Conservation (phyloP, 2,113 vertebrate species). For the Pycnonotus jocosus region DNA sequence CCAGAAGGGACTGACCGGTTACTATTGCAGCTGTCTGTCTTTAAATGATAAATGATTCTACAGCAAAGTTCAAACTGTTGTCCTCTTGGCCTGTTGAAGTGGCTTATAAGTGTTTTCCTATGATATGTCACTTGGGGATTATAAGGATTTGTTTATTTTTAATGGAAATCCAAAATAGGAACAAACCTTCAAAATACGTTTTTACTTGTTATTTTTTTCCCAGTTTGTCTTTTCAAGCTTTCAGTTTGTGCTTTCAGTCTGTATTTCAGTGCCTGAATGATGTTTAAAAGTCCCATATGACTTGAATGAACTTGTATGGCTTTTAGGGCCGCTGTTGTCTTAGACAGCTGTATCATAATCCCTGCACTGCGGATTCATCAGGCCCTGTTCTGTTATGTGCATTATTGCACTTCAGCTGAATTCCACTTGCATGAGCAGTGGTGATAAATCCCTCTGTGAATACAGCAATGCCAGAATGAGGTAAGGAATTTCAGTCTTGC, state of each 20-base stretch:
- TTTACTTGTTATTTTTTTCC: neutral
- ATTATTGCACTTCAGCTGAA: neutral
- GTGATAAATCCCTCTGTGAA: neutral
- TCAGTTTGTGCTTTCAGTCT: neutral
- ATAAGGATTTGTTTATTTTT: neutral
- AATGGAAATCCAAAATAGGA: neutral
- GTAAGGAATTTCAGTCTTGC: neutral
- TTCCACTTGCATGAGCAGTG: fast-evolving
- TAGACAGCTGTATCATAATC: neutral
- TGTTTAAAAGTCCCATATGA: neutral
- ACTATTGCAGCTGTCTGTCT: neutral
- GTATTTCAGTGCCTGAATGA: neutral
- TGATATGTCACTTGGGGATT: neutral
- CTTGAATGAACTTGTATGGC: neutral
- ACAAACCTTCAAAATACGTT: neutral
- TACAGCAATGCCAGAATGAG: neutral
- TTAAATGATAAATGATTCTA: neutral
- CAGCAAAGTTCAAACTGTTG: neutral
- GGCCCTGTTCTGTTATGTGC: fast-evolving
- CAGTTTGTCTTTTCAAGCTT: neutral
- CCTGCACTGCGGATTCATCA: neutral
- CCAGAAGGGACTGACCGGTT: neutral
- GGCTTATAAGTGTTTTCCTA: neutral
- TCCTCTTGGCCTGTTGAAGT: neutral
- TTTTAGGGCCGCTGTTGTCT: neutral